These are phyloP conservation scores for Actinemys pallida DNA, from an alignment of 2,113 vertebrate genomes.

Conservation along the genomic window DNA sequence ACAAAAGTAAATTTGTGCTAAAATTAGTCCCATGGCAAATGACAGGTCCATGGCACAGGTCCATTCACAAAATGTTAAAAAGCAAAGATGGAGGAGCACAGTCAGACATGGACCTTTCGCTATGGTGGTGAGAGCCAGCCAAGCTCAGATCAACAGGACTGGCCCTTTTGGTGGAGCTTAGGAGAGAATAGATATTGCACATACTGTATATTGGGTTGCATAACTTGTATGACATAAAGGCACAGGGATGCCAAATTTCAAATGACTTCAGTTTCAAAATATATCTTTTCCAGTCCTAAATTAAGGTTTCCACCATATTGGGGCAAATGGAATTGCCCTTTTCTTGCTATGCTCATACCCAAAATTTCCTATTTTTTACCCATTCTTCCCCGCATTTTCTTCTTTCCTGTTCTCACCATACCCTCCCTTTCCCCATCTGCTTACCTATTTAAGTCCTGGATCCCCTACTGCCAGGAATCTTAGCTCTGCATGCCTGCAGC, in stretches of 20 bases:
- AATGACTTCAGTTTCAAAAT: not conserved
- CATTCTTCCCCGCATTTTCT: not conserved
- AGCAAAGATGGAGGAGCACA: slow-evolving; percentile 22
- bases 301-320: not conserved
- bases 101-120: not conserved
- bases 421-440: not conserved
- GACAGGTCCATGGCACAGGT: slow-evolving; percentile 25
- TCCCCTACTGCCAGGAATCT: not conserved
- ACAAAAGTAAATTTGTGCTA: not conserved
- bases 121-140: slow-evolving; percentile 25
- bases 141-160: not conserved
- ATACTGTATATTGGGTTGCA: slow-evolving; percentile 38
- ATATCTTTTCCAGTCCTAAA: slow-evolving; percentile 12
- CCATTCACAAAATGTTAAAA: slow-evolving; percentile 35
- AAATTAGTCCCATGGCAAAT: slow-evolving; percentile 12
- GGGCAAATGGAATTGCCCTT: not conserved
- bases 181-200: slow-evolving; percentile 17
- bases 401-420: not conserved
- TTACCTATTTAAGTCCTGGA: not conserved
- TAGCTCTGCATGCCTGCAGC: not conserved
- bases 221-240: not conserved
- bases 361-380: not conserved
- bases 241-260: slow-evolving; percentile 30
- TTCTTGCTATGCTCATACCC: not conserved
- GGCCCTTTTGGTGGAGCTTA: not conserved